Conservation (phyloP, 2,113 vertebrate genomes). For the Trochalopteron elliotii region DNA sequence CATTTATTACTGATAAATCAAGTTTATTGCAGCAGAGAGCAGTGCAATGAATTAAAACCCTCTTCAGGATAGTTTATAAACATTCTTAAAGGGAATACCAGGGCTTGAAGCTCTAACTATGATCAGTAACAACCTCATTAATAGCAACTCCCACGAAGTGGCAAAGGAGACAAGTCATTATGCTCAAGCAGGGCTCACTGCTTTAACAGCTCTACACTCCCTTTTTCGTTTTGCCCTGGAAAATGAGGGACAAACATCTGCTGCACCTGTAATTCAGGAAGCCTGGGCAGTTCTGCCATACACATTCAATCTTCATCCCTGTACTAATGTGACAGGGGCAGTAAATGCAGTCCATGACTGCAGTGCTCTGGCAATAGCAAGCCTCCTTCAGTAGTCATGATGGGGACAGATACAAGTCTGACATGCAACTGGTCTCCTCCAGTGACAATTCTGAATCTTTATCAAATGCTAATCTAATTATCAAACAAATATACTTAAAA, state of each 20-base stretch:
- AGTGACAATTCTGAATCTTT: not conserved
- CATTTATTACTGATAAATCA: not conserved
- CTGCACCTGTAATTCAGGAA: accelerated
- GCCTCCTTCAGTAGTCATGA: not conserved
- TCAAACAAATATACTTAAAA: not conserved
- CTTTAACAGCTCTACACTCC: not conserved
- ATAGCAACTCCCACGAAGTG: not conserved
- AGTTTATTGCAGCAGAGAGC: not conserved
- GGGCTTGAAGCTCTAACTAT: not conserved
- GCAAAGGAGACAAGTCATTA: not conserved
- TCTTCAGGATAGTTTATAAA: not conserved
- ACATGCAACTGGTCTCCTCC: not conserved
- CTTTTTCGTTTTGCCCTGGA: not conserved
- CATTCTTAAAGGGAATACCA: not conserved
- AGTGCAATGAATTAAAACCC: not conserved
- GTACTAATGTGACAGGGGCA: not conserved
- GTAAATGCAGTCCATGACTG: not conserved
- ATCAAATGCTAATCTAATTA: not conserved
- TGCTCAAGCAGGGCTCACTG: not conserved
- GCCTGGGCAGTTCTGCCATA: not conserved
- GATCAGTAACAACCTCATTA: not conserved
- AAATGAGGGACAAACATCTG: not conserved
- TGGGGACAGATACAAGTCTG: not conserved
- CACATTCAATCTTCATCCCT: not conserved
- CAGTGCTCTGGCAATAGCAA: not conserved